Evolutionary conservation across 2,888 invertebrate species (phyloP).

Genomic region (Galerucella pusilla): DNA sequence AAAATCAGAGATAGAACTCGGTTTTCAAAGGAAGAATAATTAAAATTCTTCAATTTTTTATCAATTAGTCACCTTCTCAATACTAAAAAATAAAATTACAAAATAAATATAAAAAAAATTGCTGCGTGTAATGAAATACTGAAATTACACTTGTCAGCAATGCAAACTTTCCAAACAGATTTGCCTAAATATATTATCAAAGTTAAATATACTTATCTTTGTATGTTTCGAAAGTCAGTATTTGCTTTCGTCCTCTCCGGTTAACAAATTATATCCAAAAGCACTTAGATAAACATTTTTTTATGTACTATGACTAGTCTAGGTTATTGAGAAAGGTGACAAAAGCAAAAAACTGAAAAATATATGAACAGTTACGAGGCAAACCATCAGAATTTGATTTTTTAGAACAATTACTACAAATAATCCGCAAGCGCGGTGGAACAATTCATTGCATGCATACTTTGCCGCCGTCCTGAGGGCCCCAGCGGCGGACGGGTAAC

Average conservation of each 20-base stretch:
- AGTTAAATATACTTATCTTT: conserved; percentile 8
- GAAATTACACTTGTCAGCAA: background rate
- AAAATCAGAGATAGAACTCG: background rate
- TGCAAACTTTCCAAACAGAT: background rate
- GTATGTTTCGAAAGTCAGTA: background rate
- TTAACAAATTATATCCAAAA: background rate
- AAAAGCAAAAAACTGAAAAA: conserved; percentile 8
- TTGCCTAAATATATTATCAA: background rate
- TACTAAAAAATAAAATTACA: conserved; percentile 8
- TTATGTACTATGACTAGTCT: background rate
- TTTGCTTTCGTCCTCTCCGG: background rate
- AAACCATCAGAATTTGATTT: no score
- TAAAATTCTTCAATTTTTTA: conserved; percentile 6
- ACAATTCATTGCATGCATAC: no score
- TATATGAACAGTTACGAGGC: background rate
- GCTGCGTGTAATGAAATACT: background rate
- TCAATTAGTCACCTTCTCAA: background rate
- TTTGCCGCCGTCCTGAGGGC: no score
- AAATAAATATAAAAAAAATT: background rate
- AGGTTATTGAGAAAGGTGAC: background rate
- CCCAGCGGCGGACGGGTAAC: no score
- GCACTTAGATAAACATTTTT: no score
- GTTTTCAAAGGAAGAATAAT: background rate
- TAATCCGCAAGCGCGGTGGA: no score
- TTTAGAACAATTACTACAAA: no score